Conservation (phyloP, 2,797 vertebrate species). For the Chelmon rostratus region DNA sequence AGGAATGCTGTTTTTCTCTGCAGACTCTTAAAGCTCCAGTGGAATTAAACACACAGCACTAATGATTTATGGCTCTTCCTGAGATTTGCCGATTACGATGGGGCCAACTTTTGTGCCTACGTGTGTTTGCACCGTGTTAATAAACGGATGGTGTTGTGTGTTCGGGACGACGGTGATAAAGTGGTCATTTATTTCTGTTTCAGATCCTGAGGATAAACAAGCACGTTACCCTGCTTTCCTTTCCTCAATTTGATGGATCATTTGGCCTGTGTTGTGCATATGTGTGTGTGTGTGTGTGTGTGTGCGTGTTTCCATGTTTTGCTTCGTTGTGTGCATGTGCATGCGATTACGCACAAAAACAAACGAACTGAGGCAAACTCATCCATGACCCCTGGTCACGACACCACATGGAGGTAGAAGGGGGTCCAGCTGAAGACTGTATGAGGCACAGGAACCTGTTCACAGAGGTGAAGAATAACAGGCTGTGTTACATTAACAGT, state of each 20-base stretch:
- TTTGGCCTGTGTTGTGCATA: slow-evolving; percentile 59
- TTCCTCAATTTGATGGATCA: slow-evolving; percentile 72
- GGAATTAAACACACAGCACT: slow-evolving; percentile 24
- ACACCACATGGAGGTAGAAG: slow-evolving; percentile 43
- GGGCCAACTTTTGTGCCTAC: neutral
- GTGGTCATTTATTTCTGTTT: slow-evolving; percentile 64
- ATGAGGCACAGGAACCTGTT: neutral
- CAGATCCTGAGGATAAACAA: slow-evolving; percentile 64
- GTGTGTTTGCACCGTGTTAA: slow-evolving; percentile 27
- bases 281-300: slow-evolving; percentile 15
- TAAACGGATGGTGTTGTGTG: slow-evolving; percentile 15
- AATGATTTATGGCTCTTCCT: slow-evolving; percentile 16
- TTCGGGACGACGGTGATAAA: slow-evolving; percentile 32
- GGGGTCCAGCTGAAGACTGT: neutral
- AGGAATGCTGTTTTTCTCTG: slow-evolving; percentile 10
- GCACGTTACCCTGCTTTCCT: slow-evolving; percentile 43
- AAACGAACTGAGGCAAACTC: slow-evolving; percentile 64
- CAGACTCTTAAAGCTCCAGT: neutral
- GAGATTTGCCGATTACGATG: neutral
- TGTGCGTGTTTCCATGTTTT: slow-evolving; percentile 38
- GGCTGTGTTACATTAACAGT: neutral
- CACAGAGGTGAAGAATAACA: neutral
- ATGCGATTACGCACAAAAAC: slow-evolving; percentile 66
- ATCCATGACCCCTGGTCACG: slow-evolving; percentile 78
- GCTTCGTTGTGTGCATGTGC: slow-evolving; percentile 57